A percentile compares a stretch with the other conserved stretches of the same genome.
Evolutionary conservation across 2,113 vertebrate species (phyloP).

Genomic region (Gallinago undulata): DNA sequence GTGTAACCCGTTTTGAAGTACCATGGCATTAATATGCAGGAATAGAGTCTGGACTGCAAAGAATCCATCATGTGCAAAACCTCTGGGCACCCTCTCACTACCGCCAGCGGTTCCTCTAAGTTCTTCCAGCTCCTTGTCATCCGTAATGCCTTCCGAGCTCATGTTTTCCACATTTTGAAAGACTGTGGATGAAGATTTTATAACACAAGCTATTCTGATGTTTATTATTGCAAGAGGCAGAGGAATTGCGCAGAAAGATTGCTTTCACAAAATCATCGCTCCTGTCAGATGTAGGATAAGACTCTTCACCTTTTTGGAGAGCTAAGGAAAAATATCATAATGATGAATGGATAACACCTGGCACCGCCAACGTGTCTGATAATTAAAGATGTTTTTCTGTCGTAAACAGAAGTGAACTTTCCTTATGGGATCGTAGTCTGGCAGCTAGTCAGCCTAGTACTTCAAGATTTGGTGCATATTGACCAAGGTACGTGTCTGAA

Average conservation of each 20-base stretch:
- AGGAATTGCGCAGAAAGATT: not conserved
- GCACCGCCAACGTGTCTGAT: not conserved
- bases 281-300: not conserved
- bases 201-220: not conserved
- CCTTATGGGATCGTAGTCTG: not conserved
- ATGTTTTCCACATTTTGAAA: not conserved
- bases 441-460: not conserved
- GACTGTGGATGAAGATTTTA: not conserved
- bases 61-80: not conserved
- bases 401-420: not conserved
- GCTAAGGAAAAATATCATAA: not conserved
- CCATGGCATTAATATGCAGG: not conserved
- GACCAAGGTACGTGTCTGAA: not conserved
- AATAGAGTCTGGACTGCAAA: not conserved
- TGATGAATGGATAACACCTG: not conserved
- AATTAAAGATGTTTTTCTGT: not conserved
- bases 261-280: not conserved
- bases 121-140: not conserved
- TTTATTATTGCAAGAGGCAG: slow-evolving; percentile 2
- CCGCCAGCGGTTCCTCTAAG: not conserved
- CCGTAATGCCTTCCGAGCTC: not conserved
- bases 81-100: not conserved
- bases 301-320: not conserved
- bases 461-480: not conserved
- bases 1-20: not conserved